A percentile compares a stretch with the other conserved stretches of the same genome.
Evolutionary conservation across 1,140 invertebrate species (phyloP).

Genomic region (Drosophila arawakana): DNA sequence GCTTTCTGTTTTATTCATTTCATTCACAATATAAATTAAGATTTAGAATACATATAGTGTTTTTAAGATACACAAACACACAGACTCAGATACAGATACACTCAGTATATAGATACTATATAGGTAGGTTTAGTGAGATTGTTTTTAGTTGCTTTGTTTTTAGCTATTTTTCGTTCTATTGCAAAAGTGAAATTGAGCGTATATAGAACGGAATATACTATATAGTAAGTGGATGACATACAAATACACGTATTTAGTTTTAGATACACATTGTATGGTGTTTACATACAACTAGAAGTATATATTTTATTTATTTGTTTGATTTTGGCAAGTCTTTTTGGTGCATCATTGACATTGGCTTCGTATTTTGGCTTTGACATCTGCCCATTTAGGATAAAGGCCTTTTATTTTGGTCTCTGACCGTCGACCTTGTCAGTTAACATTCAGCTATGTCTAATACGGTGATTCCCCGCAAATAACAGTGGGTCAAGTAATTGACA

Average conservation of each 20-base stretch:
- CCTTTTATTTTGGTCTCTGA: conserved; percentile 57
- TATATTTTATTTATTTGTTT: conserved; percentile 6
- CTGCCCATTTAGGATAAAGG: conserved; percentile 56
- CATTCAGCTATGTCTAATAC: neutral
- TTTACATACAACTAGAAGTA: conserved; percentile 15
- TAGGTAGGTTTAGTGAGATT: conserved; percentile 25
- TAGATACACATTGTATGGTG: conserved; percentile 7
- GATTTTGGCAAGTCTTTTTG: conserved; percentile 61
- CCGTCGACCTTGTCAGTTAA: conserved; percentile 31
- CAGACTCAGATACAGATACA: neutral
- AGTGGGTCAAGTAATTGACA: no score
- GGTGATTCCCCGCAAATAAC: neutral
- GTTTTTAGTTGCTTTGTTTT: conserved; percentile 60
- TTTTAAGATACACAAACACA: conserved; percentile 20
- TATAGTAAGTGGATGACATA: conserved; percentile 12
- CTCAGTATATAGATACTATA: conserved; percentile 12
- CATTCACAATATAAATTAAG: conserved; percentile 3
- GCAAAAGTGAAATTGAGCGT: conserved; percentile 55
- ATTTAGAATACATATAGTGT: conserved; percentile 8
- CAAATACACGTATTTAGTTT: neutral
- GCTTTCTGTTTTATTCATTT: conserved; percentile 3
- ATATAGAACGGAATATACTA: conserved; percentile 33
- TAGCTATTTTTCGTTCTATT: conserved; percentile 44
- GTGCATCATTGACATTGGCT: conserved; percentile 80
- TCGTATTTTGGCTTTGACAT: conserved; percentile 68